phyloP scores from a whole-genome alignment of 2,888 invertebrate genomes.

The Torymus texanus region DNA sequence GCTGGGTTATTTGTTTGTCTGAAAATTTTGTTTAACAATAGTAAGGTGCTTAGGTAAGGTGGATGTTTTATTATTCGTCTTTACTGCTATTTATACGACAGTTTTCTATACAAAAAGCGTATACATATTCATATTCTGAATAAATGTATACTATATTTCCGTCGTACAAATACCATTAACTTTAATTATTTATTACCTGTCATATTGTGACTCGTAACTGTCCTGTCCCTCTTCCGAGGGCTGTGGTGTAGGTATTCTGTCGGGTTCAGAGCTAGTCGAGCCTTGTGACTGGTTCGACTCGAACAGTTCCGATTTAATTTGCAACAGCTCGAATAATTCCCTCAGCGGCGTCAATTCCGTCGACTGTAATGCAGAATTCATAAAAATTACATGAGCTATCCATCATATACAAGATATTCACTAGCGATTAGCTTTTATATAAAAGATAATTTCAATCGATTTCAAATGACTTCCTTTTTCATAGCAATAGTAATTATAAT shows the following conservation, averaged over 20 bases:
- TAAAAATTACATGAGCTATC: constrained; percentile 25
- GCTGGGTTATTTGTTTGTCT: constrained; percentile 74
- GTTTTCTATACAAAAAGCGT: no score
- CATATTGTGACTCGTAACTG: constrained; percentile 74
- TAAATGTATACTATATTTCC: no score
- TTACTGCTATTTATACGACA: no score
- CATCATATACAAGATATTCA: no score
- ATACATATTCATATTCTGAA: no score
- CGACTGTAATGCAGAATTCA: constrained; percentile 78
- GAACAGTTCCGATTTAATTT: constrained; percentile 86
- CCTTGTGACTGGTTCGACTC: constrained; percentile 72
- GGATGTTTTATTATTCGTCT: no score
- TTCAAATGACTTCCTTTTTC: no score
- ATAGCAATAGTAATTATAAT: no score
- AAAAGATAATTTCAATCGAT: no score
- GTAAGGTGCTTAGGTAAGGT: no score
- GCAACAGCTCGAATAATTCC: constrained; percentile 87
- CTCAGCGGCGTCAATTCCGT: constrained; percentile 89
- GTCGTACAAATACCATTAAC: no score
- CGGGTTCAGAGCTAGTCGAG: constrained; percentile 70
- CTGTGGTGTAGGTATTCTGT: constrained; percentile 73
- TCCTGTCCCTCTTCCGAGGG: constrained; percentile 73
- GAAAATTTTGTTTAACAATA: constrained; percentile 10
- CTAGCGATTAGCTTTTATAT: no score
- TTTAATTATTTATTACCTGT: constrained; percentile 64